phyloP scores from a whole-genome alignment of 1,140 invertebrate genomes.

The Leptinotarsa texana region DNA sequence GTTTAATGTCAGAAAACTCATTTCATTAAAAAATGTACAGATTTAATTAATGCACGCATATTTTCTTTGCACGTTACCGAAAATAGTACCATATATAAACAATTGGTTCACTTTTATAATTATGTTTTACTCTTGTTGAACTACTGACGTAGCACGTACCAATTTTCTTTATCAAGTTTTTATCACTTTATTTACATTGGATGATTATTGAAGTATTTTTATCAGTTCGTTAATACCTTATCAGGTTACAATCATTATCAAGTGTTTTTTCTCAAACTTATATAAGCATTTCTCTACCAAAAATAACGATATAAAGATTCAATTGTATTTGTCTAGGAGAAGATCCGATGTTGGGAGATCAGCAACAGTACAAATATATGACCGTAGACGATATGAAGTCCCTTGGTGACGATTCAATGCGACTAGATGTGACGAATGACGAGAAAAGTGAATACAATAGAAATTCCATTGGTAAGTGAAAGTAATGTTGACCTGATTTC shows the following conservation, averaged over 20 bases:
- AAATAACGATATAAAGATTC: not conserved
- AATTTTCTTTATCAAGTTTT: not conserved
- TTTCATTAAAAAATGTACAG: not conserved
- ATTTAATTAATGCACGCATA: not conserved
- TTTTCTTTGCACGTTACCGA: constrained; percentile 1
- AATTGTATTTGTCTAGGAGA: constrained; percentile 65
- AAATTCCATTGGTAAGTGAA: constrained; percentile 54
- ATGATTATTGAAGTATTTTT: not conserved
- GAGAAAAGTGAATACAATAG: constrained; percentile 58
- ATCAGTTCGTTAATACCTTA: constrained; percentile 10
- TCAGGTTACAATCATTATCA: constrained; percentile 1
- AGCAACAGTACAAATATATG: constrained; percentile 87
- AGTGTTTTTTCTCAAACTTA: constrained; percentile 5
- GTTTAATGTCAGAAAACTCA: too few relatives aligned
- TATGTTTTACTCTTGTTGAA: not conserved
- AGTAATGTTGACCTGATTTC: not conserved
- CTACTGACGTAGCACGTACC: not conserved
- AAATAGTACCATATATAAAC: not conserved
- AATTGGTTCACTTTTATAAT: too few relatives aligned
- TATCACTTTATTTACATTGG: constrained; percentile 6
- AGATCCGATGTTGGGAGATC: constrained; percentile 75
- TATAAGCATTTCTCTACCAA: not conserved
- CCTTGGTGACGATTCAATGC: constrained; percentile 76
- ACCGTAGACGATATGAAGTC: constrained; percentile 83
- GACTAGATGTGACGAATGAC: constrained; percentile 75